Evolutionary conservation across 64 coral and sea anemone genomes (phyloP).

Genomic region (Exaiptasia diaphana): DNA sequence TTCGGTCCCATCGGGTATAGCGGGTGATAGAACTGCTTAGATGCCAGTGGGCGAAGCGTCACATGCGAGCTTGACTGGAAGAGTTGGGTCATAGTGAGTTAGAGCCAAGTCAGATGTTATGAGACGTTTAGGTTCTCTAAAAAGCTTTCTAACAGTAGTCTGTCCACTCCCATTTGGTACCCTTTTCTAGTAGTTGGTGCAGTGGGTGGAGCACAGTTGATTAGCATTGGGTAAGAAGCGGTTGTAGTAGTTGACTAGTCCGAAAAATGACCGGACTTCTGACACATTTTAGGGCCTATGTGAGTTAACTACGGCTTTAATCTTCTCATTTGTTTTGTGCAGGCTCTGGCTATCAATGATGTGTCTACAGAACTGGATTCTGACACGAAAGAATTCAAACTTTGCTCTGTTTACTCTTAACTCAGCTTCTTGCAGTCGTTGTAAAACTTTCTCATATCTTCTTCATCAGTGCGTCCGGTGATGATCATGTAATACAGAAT

Average conservation of each 20-base stretch:
- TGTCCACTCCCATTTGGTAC: background rate
- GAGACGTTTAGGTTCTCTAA: background rate
- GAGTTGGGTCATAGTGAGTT: background rate
- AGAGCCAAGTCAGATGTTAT: background rate
- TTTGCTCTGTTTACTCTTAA: constrained; percentile 8
- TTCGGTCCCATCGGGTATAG: background rate
- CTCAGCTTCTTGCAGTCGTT: constrained; percentile 29
- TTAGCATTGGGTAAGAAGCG: background rate
- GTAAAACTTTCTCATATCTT: background rate
- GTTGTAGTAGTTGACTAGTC: constrained; percentile 15
- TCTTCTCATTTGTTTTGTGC: constrained; percentile 44
- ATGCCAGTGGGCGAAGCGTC: background rate
- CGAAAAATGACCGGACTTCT: constrained; percentile 39
- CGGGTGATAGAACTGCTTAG: background rate
- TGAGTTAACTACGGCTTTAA: constrained; percentile 25
- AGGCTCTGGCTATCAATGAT: constrained; percentile 36
- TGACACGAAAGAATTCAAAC: constrained; percentile 30
- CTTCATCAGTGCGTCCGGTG: too few species aligned
- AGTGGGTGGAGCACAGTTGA: constrained; percentile 25
- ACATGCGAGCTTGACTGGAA: background rate
- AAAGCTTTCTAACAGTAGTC: background rate
- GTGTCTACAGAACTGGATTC: constrained; percentile 37
- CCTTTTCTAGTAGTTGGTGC: background rate
- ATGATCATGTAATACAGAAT: too few species aligned
- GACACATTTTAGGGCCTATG: constrained; percentile 21